Conservation (phyloP, 2,888 invertebrate species). For the Acleris holmiana region DNA sequence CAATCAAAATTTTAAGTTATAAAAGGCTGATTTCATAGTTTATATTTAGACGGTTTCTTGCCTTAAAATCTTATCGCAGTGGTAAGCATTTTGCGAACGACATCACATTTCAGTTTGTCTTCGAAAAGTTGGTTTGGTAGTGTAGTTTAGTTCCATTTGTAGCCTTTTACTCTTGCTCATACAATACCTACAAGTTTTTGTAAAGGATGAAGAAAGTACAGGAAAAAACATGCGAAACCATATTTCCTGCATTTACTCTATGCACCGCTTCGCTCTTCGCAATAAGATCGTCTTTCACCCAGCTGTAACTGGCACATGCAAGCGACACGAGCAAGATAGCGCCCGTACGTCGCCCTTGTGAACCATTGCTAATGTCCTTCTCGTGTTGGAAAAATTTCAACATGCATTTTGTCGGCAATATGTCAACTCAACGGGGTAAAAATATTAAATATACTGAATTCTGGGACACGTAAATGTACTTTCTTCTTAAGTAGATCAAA, state of each 20-base stretch:
- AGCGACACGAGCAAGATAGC: conserved; percentile 13
- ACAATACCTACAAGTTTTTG: too few species aligned
- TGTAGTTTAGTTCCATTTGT: too few species aligned
- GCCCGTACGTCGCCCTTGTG: conserved; percentile 14
- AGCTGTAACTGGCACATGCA: conserved; percentile 14
- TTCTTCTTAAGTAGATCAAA: conserved; percentile 12
- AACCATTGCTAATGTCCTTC: conserved; percentile 31
- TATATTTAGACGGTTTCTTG: too few species aligned
- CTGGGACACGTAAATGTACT: conserved; percentile 24
- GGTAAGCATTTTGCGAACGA: too few species aligned
- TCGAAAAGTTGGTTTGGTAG: too few species aligned
- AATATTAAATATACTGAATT: conserved; percentile 26
- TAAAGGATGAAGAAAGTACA: too few species aligned
- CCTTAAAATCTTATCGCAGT: too few species aligned
- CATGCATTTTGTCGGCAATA: conserved; percentile 34
- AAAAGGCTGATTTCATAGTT: too few species aligned
- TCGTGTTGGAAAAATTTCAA: conserved; percentile 35
- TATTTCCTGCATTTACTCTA: not conserved
- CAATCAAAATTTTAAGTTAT: too few species aligned
- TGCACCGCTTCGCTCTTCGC: not conserved
- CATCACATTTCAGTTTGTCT: too few species aligned
- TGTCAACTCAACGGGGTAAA: conserved; percentile 27
- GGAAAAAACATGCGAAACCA: not conserved
- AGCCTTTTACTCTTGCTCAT: too few species aligned
- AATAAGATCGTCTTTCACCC: conserved; percentile 12